Percentiles rank a stretch among this genome's conserved stretches.
Conservation (phyloP, 1,140 invertebrate genomes). For the Apocrypta bakeri region DNA sequence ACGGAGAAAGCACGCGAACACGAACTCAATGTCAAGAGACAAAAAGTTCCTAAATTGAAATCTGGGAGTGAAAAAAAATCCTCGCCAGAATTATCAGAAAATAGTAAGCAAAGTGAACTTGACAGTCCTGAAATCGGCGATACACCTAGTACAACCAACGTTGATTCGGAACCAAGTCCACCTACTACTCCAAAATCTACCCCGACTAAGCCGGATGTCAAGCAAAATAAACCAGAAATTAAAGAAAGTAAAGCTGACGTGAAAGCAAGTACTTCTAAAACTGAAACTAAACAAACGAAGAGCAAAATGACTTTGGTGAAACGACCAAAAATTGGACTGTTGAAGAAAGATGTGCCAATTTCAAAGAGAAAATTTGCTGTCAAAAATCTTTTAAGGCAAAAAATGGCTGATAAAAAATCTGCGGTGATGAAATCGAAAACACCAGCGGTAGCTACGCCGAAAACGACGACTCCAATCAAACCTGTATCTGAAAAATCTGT, state of each 20-base stretch:
- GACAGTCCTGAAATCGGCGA: background rate
- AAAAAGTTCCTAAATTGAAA: constrained; percentile 51
- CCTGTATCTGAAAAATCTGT: constrained; percentile 11
- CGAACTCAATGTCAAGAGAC: constrained; percentile 61
- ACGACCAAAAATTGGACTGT: background rate
- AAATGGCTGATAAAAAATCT: constrained; percentile 56
- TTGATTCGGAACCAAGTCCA: background rate
- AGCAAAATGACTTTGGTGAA: constrained; percentile 22
- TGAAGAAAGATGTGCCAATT: constrained; percentile 49
- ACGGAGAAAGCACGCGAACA: constrained; percentile 72
- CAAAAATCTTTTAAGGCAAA: constrained; percentile 59
- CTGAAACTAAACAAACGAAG: constrained; percentile 8
- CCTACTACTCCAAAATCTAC: background rate
- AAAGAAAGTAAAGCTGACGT: constrained; percentile 8
- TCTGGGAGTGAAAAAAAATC: constrained; percentile 21
- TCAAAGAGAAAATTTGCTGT: constrained; percentile 58
- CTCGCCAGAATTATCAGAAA: constrained; percentile 34
- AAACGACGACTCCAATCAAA: constrained; percentile 13
- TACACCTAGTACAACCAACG: background rate
- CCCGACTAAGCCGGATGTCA: background rate
- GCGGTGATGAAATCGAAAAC: background rate
- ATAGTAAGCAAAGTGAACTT: constrained; percentile 57
- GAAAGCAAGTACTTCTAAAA: background rate
- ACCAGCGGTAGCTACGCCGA: background rate
- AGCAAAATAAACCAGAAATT: constrained; percentile 16